Base-by-base conservation (phyloP, 2,113 vertebrate genomes). In the Thunnus thynnus region DNA sequence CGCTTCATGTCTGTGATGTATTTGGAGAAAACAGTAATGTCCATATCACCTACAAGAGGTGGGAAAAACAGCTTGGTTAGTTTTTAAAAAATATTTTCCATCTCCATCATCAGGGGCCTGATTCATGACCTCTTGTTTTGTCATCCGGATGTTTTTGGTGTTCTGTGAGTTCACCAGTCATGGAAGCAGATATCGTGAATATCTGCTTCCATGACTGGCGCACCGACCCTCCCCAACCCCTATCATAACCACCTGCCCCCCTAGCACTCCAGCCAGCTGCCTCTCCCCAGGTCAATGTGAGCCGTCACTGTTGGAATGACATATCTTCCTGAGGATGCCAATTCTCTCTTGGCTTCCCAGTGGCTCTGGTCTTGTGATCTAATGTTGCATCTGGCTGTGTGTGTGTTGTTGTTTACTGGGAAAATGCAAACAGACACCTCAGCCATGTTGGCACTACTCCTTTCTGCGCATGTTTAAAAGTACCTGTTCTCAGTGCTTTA, bases 1-100 rank as follows among this genome's bases (percentile, higher is more conserved):
- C 68, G 89, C 88, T 92, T 91, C 95, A 96, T 95, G 80, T 93
- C 93, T 27, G 58, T 86, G 74, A 98, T 95, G 78, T 97, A 97
- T 72, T 87, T 91, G 65, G 95, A 94, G 72, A 97, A 88, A 41
- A 97, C 94, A 0, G 88, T 82, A 72, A 94, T 50, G 68, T 98
- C 97, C 69, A 93, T 91, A 55, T 96, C 93, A 93, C 96, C 97
- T 97, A 88, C 82, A 88, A 78, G 80, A 68, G 74, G 8, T 64
- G 3, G 20, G 30, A 12, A 63, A 71, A 2, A 60, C 16, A 44
- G 11, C 11, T 62, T 20, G 41, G 14, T 78, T 64, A 51, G 1
- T 52, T 72, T 64, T 12, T 30, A 20, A 18, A 57, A 58, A 27
- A 44, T 48, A n/a, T 1, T 10, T 30, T 30, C 27, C 27, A 58